Evolutionary conservation across 2,888 invertebrate species (phyloP).

Genomic region (Ophraella communa): DNA sequence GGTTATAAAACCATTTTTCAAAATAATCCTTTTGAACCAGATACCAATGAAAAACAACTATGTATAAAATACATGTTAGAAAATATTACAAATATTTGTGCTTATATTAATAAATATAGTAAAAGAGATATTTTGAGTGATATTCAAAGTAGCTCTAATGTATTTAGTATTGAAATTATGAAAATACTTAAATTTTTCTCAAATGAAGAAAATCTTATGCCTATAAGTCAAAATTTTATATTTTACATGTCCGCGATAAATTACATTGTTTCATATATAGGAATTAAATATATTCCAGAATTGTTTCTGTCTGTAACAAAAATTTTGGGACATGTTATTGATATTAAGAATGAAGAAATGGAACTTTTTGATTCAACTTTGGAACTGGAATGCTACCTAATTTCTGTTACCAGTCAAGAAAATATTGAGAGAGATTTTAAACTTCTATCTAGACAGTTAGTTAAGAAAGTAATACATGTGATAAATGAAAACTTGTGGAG

Average conservation of each 20-base stretch:
- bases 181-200: constrained; percentile 44
- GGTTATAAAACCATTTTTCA: constrained; percentile 43
- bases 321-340: constrained; percentile 42
- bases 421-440: constrained; percentile 40
- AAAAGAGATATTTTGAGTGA: constrained; percentile 29
- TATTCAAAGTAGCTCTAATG: constrained; percentile 35
- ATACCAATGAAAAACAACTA: constrained; percentile 42
- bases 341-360: constrained; percentile 37
- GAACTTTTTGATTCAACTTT: constrained; percentile 41
- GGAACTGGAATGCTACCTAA: constrained; percentile 49
- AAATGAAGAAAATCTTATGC: constrained; percentile 46
- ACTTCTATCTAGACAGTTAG: constrained; percentile 32
- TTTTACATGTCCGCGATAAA: constrained; percentile 47
- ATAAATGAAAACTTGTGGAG: constrained; percentile 38
- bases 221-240: constrained; percentile 45
- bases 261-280: constrained; percentile 44
- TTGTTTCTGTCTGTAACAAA: constrained; percentile 43
- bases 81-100: constrained; percentile 48
- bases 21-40: constrained; percentile 42
- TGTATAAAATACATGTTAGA: constrained; percentile 45
- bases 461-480: constrained; percentile 37
- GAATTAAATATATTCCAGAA: constrained; percentile 39
- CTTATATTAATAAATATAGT: constrained; percentile 39
- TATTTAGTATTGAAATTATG: constrained; percentile 39
- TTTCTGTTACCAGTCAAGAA: constrained; percentile 38